Conservation (phyloP, 2,888 invertebrate genomes). For the Molorchus minor region DNA sequence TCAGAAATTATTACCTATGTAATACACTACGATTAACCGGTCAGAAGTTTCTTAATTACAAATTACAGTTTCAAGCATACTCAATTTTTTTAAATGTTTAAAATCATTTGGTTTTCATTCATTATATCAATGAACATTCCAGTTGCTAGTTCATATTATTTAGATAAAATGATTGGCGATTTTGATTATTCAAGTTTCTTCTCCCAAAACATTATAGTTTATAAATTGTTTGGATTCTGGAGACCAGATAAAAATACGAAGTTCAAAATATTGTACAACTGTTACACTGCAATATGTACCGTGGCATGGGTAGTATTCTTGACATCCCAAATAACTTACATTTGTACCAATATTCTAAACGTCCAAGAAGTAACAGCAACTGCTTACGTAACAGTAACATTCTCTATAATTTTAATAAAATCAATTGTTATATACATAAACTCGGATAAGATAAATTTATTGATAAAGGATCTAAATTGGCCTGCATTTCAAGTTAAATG, state of each 20-base stretch:
- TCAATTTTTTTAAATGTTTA: too few relatives aligned
- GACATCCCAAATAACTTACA: conserved; percentile 14
- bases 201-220: background rate
- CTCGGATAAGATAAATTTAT: conserved; percentile 19
- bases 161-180: too few relatives aligned
- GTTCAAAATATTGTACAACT: conserved; percentile 16
- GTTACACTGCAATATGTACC: conserved; percentile 19
- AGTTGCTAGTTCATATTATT: too few relatives aligned
- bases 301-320: conserved; percentile 19
- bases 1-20: too few relatives aligned
- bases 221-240: conserved; percentile 23
- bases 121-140: too few relatives aligned
- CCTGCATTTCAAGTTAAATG: conserved; percentile 13
- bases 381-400: conserved; percentile 17
- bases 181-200: background rate
- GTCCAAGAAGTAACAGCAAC: conserved; percentile 21
- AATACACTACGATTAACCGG: too few relatives aligned
- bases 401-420: conserved; percentile 19
- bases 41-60: too few relatives aligned
- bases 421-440: conserved; percentile 19
- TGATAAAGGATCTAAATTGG: conserved; percentile 13
- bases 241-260: conserved; percentile 24
- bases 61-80: too few relatives aligned
- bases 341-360: background rate
- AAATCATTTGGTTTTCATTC: too few relatives aligned